phyloP scores from a whole-genome alignment of 2,797 vertebrate species.

The Avahi laniger region DNA sequence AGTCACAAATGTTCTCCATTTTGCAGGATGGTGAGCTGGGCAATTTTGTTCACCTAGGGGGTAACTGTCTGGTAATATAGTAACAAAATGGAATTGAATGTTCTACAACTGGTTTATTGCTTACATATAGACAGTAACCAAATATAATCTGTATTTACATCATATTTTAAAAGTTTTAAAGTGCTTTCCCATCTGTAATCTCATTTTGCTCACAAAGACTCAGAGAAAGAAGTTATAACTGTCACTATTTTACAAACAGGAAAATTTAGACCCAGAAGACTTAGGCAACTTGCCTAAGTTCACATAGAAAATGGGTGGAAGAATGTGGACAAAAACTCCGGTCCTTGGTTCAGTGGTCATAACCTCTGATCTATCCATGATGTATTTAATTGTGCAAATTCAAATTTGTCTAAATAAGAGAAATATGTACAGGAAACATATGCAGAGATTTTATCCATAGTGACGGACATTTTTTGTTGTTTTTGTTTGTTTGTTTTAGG shows the following conservation, averaged over 20 bases:
- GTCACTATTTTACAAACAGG: neutral
- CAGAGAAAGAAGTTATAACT: neutral
- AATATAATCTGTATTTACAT: neutral
- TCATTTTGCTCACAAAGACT: neutral
- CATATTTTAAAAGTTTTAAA: neutral
- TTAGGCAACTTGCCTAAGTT: neutral
- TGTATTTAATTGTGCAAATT: neutral
- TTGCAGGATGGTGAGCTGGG: neutral
- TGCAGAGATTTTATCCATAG: neutral
- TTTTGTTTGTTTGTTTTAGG: neutral
- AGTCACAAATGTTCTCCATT: neutral
- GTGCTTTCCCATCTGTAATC: neutral
- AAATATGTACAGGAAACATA: neutral
- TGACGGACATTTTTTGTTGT: neutral
- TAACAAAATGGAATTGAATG: neutral
- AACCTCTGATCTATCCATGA: neutral
- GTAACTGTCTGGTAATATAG: neutral
- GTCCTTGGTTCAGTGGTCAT: neutral
- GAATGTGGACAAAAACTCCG: neutral
- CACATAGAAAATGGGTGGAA: neutral
- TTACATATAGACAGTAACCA: neutral
- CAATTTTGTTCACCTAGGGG: rapidly evolving
- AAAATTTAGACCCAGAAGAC: neutral
- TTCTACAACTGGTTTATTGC: neutral
- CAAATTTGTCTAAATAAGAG: neutral